Percentiles rank a stretch among this genome's conserved stretches.
Conservation (phyloP, 2,888 invertebrate species). For the Ferrisia virgata region DNA sequence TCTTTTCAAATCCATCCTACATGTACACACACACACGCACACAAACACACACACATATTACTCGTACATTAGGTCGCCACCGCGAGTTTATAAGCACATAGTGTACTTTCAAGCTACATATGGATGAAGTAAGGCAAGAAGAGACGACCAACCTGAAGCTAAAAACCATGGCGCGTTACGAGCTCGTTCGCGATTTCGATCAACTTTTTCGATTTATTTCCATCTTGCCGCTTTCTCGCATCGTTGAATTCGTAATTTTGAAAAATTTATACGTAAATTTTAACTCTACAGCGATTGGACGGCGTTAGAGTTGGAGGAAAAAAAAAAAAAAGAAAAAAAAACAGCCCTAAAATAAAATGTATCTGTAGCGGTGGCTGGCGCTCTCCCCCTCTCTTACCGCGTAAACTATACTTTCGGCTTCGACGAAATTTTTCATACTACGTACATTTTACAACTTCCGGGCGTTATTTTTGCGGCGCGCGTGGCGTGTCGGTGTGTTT, state of each 20-base stretch:
- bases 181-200: background rate
- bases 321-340: no score
- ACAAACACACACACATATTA: background rate
- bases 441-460: slow-evolving; percentile 2
- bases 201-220: background rate
- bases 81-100: no score
- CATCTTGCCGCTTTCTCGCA: background rate
- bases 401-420: background rate
- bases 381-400: background rate
- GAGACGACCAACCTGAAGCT: no score
- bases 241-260: background rate
- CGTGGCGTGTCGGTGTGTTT: background rate
- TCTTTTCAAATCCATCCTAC: background rate
- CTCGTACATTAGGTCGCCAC: no score
- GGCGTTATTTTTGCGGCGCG: background rate
- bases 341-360: no score
- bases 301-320: no score
- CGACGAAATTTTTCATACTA: background rate
- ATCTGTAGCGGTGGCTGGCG: no score
- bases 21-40: no score
- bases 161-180: background rate
- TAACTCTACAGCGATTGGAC: background rate
- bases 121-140: no score
- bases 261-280: slow-evolving; percentile 3
- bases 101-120: no score